Evolutionary conservation across 2,113 vertebrate species (phyloP).

Genomic region (Trichomycterus rosablanca): DNA sequence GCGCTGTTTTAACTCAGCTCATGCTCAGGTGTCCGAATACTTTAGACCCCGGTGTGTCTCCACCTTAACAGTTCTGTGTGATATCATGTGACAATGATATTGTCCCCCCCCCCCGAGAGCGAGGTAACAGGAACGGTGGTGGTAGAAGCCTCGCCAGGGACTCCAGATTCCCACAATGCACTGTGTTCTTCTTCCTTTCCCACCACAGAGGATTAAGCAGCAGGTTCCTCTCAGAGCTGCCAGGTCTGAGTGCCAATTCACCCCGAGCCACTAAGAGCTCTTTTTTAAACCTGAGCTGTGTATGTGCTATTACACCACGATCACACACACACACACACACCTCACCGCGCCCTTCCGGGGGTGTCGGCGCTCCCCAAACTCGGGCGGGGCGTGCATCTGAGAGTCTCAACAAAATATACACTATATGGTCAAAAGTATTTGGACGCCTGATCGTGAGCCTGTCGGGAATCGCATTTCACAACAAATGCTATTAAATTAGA

Average conservation of each 20-base stretch:
- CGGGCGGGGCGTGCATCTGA: too few species aligned
- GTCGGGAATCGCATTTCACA: too few species aligned
- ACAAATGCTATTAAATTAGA: too few species aligned
- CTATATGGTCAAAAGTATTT: too few species aligned
- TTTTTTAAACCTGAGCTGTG: constrained; percentile 29
- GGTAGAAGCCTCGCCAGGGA: constrained; percentile 3
- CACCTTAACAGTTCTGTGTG: too few species aligned
- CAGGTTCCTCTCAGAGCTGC: constrained; percentile 27
- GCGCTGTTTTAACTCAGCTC: too few species aligned
- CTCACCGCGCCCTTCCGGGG: neutral
- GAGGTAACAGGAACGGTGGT: constrained; percentile 4
- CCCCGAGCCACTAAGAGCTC: constrained; percentile 23
- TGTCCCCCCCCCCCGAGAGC: too few species aligned
- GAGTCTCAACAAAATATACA: too few species aligned
- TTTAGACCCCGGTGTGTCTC: too few species aligned
- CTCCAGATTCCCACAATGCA: constrained; percentile 22
- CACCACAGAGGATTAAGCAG: constrained; percentile 40
- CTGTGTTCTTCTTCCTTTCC: constrained; percentile 14
- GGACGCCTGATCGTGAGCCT: too few species aligned
- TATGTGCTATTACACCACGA: constrained; percentile 20
- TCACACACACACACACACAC: constrained; percentile 11
- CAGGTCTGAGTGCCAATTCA: constrained; percentile 32
- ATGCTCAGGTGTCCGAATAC: too few species aligned
- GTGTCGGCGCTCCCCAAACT: neutral
- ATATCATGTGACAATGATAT: constrained; percentile 22